Conservation (phyloP, 2,113 vertebrate genomes). For the Dasyornis broadbenti region DNA sequence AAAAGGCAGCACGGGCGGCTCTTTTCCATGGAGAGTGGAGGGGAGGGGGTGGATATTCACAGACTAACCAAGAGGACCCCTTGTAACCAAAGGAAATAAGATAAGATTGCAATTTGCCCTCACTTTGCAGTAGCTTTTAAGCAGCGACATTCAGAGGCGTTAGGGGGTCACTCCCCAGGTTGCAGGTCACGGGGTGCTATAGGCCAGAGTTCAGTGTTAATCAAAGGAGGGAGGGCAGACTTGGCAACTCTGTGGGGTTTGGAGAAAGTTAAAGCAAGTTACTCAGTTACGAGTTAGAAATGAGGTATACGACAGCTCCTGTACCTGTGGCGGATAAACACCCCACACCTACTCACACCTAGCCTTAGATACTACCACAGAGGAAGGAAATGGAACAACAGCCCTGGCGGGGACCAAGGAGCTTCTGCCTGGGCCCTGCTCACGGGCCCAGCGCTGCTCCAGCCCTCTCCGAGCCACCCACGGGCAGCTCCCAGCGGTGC, state of each 20-base stretch:
- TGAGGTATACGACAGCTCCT: conserved; percentile 96
- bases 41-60: conserved; percentile 20
- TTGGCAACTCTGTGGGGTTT: conserved; percentile 81
- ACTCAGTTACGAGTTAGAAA: conserved; percentile 89
- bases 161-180: conserved; percentile 60
- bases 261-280: conserved; percentile 90
- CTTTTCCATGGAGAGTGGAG: background rate
- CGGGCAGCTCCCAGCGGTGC: background rate
- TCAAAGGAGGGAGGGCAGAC: conserved; percentile 75
- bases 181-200: conserved; percentile 76
- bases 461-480: background rate
- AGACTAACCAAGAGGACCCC: conserved; percentile 64
- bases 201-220: conserved; percentile 72
- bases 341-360: conserved; percentile 70
- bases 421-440: background rate
- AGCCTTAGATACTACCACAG: conserved; percentile 71
- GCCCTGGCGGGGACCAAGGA: background rate
- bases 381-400: conserved; percentile 63
- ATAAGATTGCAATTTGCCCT: conserved; percentile 77
- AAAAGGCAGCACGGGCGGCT: background rate
- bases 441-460: background rate
- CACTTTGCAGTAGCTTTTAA: conserved; percentile 75
- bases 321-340: conserved; percentile 71
- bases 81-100: conserved; percentile 61
- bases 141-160: conserved; percentile 73